phyloP scores from a whole-genome alignment of 2,113 vertebrate genomes.

The Scolopax mira region DNA sequence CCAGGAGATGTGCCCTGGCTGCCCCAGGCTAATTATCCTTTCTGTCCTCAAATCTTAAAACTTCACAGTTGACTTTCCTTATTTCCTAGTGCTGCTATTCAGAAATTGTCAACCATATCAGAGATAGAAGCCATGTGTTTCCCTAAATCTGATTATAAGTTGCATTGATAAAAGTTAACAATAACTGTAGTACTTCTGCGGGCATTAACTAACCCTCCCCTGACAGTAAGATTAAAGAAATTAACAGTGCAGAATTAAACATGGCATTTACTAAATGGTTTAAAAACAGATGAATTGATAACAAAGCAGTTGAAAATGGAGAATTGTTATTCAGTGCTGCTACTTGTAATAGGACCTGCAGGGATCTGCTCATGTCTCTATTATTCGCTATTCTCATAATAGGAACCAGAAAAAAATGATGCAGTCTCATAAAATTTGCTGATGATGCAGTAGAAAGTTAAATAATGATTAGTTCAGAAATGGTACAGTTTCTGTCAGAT shows the following conservation, averaged over 20 bases:
- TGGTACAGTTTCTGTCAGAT: background rate
- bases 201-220: background rate
- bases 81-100: background rate
- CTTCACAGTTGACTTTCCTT: background rate
- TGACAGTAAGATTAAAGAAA: background rate
- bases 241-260: background rate
- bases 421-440: background rate
- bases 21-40: background rate
- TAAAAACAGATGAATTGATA: background rate
- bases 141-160: background rate
- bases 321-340: background rate
- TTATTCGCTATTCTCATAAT: background rate
- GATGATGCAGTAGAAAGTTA: background rate
- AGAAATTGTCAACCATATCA: background rate
- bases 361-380: background rate
- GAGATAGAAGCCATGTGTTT: background rate
- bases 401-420: background rate
- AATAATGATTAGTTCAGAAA: conserved; percentile 16
- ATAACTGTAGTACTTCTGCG: background rate
- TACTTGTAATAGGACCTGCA: background rate
- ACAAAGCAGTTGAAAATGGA: background rate
- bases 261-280: background rate
- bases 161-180: background rate
- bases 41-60: background rate
- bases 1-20: background rate